Conservation (phyloP, 64 coral and sea anemone species). For the Catalaphyllia jardinei region DNA sequence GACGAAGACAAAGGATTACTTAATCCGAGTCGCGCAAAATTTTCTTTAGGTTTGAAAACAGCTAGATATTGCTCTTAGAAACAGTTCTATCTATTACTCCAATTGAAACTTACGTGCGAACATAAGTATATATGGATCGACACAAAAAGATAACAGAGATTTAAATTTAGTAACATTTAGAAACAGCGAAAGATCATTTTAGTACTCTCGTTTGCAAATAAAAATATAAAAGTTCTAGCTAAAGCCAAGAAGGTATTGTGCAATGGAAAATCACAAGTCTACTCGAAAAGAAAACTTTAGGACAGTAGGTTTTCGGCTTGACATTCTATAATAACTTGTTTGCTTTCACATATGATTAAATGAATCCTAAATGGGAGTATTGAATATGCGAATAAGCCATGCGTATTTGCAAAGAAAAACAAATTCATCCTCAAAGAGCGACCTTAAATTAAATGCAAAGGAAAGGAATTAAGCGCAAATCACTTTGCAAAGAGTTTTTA, state of each 20-base stretch:
- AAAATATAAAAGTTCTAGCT: background rate
- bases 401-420: constrained; percentile 15
- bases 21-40: background rate
- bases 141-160: background rate
- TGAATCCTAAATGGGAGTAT: constrained; percentile 7
- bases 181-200: background rate
- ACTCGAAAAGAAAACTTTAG: background rate
- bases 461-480: constrained; percentile 5
- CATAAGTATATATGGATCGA: background rate
- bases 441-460: background rate
- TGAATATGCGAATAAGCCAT: constrained; percentile 3
- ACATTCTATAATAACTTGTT: constrained; percentile 10
- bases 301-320: background rate
- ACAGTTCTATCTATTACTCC: background rate
- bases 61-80: background rate
- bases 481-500: constrained; percentile 33
- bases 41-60: background rate
- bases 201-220: background rate
- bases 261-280: background rate
- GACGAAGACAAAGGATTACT: background rate
- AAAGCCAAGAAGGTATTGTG: background rate
- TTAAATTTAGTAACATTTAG: background rate
- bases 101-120: background rate
- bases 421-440: background rate
- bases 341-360: constrained; percentile 12